Evolutionary conservation across 1,140 invertebrate genomes (phyloP).

Genomic region (Anoplolepis gracilipes): DNA sequence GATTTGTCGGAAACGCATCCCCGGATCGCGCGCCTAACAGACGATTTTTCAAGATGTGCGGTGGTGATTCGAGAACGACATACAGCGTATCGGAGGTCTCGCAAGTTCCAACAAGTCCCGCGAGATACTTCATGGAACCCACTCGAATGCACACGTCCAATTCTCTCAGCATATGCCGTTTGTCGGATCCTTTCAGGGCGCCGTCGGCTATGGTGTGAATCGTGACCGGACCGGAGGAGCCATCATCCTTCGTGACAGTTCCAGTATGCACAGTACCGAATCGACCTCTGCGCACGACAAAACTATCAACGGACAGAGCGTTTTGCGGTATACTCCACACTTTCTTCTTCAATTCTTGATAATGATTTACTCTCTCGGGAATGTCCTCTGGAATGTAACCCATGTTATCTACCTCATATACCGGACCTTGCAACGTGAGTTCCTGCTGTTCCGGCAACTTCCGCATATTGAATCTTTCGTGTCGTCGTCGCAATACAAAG

Average conservation of each 20-base stretch:
- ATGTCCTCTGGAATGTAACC: slow-evolving; percentile 90
- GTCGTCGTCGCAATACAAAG: slow-evolving; percentile 86
- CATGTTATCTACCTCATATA: slow-evolving; percentile 87
- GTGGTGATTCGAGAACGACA: slow-evolving; percentile 90
- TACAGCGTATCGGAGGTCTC: slow-evolving; percentile 91
- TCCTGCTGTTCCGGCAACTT: slow-evolving; percentile 88
- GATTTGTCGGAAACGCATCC: slow-evolving; percentile 87
- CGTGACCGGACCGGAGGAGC: slow-evolving; percentile 72
- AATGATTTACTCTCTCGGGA: slow-evolving; percentile 89
- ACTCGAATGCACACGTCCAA: slow-evolving; percentile 90
- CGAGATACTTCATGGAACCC: slow-evolving; percentile 90
- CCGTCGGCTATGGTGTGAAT: slow-evolving; percentile 87
- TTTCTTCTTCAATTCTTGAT: slow-evolving; percentile 91
- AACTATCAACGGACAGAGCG: slow-evolving; percentile 89
- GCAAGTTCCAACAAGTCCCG: slow-evolving; percentile 92
- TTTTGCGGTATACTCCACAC: slow-evolving; percentile 91
- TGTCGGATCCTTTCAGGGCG: slow-evolving; percentile 88
- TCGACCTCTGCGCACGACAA: slow-evolving; percentile 89
- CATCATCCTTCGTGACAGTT: slow-evolving; percentile 87
- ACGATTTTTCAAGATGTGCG: slow-evolving; percentile 89
- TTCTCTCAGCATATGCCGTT: slow-evolving; percentile 90
- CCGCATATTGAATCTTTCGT: slow-evolving; percentile 84
- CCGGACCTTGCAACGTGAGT: slow-evolving; percentile 89
- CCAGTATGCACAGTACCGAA: slow-evolving; percentile 92
- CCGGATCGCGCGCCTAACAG: slow-evolving; percentile 88